Evolutionary conservation across 1,140 invertebrate species (phyloP).

Genomic region (Brevipalpus yothersi): DNA sequence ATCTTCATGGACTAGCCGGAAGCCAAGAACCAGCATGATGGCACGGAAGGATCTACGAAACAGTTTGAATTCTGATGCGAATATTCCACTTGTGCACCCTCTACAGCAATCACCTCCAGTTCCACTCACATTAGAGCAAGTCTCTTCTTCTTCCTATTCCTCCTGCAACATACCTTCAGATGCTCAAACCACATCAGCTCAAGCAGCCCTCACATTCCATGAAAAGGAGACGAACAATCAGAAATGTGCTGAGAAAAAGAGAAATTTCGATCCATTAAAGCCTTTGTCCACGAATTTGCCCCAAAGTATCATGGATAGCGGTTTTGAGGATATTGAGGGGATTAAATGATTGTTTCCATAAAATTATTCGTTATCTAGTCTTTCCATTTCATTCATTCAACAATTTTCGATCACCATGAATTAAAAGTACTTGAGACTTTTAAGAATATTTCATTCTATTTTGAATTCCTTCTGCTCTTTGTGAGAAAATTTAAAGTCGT

Average conservation of each 20-base stretch:
- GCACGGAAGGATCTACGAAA: background rate
- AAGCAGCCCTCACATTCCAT: background rate
- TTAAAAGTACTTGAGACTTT: no score
- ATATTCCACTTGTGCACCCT: background rate
- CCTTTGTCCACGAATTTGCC: background rate
- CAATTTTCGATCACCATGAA: no score
- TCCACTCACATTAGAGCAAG: background rate
- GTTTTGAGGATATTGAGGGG: background rate
- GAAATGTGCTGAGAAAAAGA: background rate
- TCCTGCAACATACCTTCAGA: background rate
- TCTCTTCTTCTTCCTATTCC: background rate
- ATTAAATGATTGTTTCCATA: background rate
- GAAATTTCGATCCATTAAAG: background rate
- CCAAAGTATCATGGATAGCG: background rate
- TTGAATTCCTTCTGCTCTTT: no score
- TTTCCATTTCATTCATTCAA: no score
- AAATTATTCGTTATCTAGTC: no score
- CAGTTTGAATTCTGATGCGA: background rate
- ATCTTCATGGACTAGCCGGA: background rate
- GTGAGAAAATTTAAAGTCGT: no score
- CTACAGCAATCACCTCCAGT: background rate
- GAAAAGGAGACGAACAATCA: background rate
- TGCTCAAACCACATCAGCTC: background rate
- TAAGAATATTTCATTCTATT: no score
- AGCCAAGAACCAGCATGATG: background rate